These are phyloP conservation scores for Pantelozetes paolii DNA, from an alignment of 2,888 invertebrate species.

Conservation along the genomic window DNA sequence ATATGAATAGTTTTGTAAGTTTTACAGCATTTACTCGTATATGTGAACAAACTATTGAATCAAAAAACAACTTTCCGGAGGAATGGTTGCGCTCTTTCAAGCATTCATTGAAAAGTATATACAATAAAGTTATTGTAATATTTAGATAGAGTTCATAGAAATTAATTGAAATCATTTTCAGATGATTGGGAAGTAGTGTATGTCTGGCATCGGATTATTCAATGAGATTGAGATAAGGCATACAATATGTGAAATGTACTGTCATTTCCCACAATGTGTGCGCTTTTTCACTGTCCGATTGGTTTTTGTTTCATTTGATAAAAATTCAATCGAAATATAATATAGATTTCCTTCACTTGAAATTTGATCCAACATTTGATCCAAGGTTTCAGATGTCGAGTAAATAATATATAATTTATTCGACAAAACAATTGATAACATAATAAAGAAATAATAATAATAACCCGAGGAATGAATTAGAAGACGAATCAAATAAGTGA, in stretches of 20 bases:
- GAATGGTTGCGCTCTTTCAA: too few species aligned
- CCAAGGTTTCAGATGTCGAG: neutral
- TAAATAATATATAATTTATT: conserved; percentile 23
- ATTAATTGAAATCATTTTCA: conserved; percentile 4
- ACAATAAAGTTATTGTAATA: too few species aligned
- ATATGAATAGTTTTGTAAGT: too few species aligned
- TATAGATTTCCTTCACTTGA: neutral
- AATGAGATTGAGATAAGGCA: neutral
- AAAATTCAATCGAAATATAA: neutral
- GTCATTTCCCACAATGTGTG: neutral
- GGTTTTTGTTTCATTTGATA: too few species aligned
- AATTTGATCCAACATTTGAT: neutral
- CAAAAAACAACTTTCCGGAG: too few species aligned
- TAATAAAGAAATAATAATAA: conserved; percentile 25
- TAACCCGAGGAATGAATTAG: conserved; percentile 5
- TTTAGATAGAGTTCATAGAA: neutral
- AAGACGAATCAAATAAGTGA: conserved; percentile 22
- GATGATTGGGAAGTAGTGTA: neutral
- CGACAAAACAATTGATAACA: too few species aligned
- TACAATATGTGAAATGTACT: neutral
- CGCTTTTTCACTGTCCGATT: neutral
- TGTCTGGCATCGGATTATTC: neutral
- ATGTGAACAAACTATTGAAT: too few species aligned
- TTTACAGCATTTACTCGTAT: too few species aligned
- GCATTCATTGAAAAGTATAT: too few species aligned